Conservation (phyloP, 2,113 vertebrate species). For the Anser brachyrhynchus region DNA sequence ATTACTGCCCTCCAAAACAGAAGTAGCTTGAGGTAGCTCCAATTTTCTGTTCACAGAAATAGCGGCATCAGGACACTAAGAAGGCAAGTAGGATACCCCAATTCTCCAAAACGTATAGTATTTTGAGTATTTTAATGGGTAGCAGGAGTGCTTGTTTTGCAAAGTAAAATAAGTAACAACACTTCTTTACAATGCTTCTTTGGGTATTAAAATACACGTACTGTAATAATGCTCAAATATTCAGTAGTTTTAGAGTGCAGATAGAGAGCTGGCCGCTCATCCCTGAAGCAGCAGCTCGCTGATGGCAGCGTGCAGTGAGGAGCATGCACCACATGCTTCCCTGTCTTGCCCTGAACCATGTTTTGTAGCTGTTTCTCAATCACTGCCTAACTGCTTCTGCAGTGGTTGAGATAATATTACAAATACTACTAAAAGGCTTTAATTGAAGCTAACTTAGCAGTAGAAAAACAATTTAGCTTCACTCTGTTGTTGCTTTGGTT, state of each 20-base stretch:
- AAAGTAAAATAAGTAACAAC: background rate
- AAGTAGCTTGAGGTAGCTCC: constrained; percentile 13
- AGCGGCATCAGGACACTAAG: background rate
- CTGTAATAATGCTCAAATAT: background rate
- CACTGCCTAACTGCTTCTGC: background rate
- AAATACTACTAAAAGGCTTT: background rate
- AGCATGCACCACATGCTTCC: background rate
- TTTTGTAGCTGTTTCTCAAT: background rate
- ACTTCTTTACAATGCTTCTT: rapidly evolving
- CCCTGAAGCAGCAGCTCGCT: background rate
- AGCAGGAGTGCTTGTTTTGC: background rate
- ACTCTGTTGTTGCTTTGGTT: background rate
- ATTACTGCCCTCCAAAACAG: constrained; percentile 31
- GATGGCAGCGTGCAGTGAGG: background rate
- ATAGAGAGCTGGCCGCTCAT: rapidly evolving
- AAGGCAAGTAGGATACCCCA: background rate
- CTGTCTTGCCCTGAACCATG: background rate
- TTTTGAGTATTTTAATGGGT: background rate
- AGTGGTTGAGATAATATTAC: background rate
- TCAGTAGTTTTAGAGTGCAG: background rate
- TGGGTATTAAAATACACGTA: rapidly evolving
- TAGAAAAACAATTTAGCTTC: background rate
- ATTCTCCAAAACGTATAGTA: background rate
- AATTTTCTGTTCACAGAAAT: constrained; percentile 12
- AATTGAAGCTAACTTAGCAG: background rate